phyloP scores from a whole-genome alignment of 1,140 invertebrate species.

The Agrypnia vestita region DNA sequence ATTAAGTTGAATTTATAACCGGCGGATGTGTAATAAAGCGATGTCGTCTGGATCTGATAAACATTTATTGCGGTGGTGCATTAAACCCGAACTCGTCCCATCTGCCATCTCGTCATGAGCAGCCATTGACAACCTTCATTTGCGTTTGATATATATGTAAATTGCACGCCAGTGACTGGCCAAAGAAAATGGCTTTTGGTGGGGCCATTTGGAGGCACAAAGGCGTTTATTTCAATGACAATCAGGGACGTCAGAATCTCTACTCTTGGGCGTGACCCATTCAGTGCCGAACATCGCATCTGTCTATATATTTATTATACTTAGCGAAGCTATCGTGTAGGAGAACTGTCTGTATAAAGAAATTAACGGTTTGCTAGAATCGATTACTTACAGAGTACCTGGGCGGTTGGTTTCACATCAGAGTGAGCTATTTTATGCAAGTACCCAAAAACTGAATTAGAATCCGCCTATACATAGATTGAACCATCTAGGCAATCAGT shows the following conservation, averaged over 20 bases:
- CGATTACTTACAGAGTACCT: too few species aligned
- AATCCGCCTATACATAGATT: too few species aligned
- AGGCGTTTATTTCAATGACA: not conserved
- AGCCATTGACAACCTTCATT: not conserved
- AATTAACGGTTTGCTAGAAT: too few species aligned
- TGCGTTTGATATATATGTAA: not conserved
- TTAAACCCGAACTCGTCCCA: not conserved
- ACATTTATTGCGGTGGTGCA: not conserved
- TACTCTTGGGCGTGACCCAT: too few species aligned
- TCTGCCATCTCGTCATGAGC: not conserved
- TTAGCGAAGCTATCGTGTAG: too few species aligned
- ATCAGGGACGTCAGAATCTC: not conserved
- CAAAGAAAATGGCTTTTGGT: not conserved
- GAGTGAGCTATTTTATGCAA: too few species aligned
- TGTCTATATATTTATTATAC: too few species aligned
- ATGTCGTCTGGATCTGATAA: conserved; percentile 22
- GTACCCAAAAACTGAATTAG: too few species aligned
- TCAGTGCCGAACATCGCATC: too few species aligned
- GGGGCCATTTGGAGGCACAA: not conserved
- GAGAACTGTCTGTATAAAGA: too few species aligned
- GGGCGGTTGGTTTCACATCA: too few species aligned
- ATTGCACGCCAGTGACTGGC: not conserved
- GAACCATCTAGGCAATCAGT: too few species aligned
- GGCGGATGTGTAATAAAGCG: conserved; percentile 17
- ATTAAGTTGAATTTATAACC: conserved; percentile 20